Conservation (phyloP, 2,888 invertebrate species). For the Oscheius sp. region DNA sequence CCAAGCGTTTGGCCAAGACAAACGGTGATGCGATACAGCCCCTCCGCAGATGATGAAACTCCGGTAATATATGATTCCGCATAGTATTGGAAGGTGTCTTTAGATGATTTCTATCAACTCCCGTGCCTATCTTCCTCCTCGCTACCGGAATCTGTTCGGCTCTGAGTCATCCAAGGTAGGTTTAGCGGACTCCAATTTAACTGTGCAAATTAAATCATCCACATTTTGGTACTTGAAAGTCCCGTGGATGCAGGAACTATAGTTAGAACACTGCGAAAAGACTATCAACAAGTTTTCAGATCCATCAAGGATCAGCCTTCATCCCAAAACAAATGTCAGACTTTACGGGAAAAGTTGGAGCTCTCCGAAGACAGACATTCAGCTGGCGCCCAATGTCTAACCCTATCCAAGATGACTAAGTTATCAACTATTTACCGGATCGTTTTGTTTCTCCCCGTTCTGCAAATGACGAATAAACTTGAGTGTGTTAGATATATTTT, state of each 20-base stretch:
- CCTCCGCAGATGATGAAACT: neutral
- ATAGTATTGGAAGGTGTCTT: too few relatives aligned
- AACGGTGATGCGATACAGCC: conserved; percentile 5
- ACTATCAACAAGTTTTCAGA: conserved; percentile 4
- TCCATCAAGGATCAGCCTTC: conserved; percentile 30
- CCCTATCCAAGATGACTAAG: conserved; percentile 6
- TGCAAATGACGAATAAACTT: conserved; percentile 12
- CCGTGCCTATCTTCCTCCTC: conserved; percentile 29
- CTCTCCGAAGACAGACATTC: conserved; percentile 34
- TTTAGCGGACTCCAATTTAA: neutral
- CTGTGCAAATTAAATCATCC: neutral
- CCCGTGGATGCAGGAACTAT: neutral
- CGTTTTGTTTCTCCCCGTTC: neutral
- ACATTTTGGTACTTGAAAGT: neutral
- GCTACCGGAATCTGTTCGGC: conserved; percentile 32
- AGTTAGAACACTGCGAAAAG: too few relatives aligned
- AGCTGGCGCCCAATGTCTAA: conserved; percentile 28
- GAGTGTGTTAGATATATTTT: conserved; percentile 16
- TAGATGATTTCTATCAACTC: conserved; percentile 20
- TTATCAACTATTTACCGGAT: neutral
- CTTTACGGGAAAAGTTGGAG: conserved; percentile 32
- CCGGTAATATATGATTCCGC: neutral
- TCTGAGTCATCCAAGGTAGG: conserved; percentile 8
- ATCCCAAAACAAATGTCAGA: conserved; percentile 27
- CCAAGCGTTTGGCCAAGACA: conserved; percentile 25